Evolutionary conservation across 2,113 vertebrate genomes (phyloP).

Genomic region (Rhizomys pruinosus): DNA sequence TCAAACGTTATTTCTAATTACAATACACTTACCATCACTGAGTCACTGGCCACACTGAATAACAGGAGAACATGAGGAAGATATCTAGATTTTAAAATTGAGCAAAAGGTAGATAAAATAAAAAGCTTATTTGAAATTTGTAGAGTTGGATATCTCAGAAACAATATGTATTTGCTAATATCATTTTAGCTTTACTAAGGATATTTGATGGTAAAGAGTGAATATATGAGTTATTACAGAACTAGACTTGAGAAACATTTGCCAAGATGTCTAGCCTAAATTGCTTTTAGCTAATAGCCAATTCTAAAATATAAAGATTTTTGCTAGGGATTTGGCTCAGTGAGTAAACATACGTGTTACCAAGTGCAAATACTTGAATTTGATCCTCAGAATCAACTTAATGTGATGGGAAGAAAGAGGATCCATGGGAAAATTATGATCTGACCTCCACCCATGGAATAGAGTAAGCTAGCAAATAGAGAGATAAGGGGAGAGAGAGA

Average conservation of each 20-base stretch:
- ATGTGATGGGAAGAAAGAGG: too few species aligned
- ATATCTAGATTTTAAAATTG: neutral
- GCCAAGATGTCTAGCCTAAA: conserved; percentile 11
- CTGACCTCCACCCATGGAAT: too few species aligned
- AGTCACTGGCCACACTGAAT: neutral
- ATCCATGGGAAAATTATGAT: too few species aligned
- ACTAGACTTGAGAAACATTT: neutral
- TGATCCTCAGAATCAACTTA: too few species aligned
- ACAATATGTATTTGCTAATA: neutral
- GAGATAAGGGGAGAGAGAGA: too few species aligned
- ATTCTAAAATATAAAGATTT: neutral
- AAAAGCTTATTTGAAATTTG: neutral
- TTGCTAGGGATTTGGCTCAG: too few species aligned
- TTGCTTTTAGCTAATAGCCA: neutral
- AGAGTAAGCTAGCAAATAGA: too few species aligned
- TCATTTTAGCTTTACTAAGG: neutral
- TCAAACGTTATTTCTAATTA: neutral
- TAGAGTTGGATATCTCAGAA: neutral
- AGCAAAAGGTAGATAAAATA: neutral
- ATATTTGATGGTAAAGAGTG: neutral
- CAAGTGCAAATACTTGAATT: too few species aligned
- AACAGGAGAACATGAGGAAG: neutral
- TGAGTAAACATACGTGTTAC: too few species aligned
- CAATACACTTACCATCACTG: neutral
- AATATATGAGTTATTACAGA: neutral